Base-by-base conservation (phyloP, 2,888 invertebrate species). In the Noctua comes region DNA sequence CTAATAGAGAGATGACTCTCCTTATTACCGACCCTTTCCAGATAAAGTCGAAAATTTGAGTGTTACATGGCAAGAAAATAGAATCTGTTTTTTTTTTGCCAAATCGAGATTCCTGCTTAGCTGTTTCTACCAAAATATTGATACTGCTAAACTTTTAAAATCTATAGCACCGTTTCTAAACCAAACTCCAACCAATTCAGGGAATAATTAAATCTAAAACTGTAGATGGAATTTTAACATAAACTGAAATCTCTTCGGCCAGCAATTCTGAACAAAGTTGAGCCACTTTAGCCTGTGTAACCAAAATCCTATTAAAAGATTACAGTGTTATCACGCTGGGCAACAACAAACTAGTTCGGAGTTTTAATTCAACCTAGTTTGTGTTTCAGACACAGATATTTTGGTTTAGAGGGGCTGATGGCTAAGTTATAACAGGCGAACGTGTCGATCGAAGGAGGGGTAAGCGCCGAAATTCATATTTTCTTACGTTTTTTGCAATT, bases 251-350 rank as follows among this genome's bases (percentile, higher is more conserved):
- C 72, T 83, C 64, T 77, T 54, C 27, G 40, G 72, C 70, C 27
- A 36, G 57, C 18, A 77, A 79, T 64, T 79, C 36, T 7, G 31
- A 72, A 75, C 86, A 77, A 85, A 86, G 87, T 84, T 86, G 54
- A 80, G 68, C 76, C 65, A 78, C 51, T 86, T 78, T 76, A 66
- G 31, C 46, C 69, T 73, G 78, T 59, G 66, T 82, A 77, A 77
- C 82, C 76, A 79, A 79, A 86, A 86, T 85, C 82, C 82, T 86
- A 86, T 86, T 87, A 86, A 82, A 85, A 85, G 82, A 87, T 86
- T 86, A 85, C 79, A 77, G 62, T 62, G 73, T 78, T 69, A 86
- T 86, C 74, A 76, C 66, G 51, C 59, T 62, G 46, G 65, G 68
- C 36, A 76, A 80, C 73, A 77, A 84, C 74, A 79, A 86, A 80